Base-by-base conservation (phyloP, 2,888 invertebrate species). In the Sclerodermus sp. region DNA sequence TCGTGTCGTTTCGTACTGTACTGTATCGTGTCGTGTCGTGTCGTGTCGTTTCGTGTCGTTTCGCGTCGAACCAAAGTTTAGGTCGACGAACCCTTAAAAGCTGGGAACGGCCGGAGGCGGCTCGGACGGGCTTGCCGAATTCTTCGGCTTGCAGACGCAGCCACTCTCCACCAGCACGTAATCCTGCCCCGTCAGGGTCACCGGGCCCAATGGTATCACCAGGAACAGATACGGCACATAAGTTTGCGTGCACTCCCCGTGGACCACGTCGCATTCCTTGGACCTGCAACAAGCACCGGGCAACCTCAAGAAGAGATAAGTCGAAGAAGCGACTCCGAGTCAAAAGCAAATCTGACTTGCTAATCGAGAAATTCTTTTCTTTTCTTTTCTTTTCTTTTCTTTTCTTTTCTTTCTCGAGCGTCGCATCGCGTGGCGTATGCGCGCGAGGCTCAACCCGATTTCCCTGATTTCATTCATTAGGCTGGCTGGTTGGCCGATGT, bases 111-210 rank as follows among this genome's bases (percentile, higher is more conserved):
- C 57, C 39, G 76, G 23, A 23, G 23, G 70, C 9, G 69, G 58
- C 38, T 69, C 70, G 51, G 65, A 51, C 39, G 60, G 53, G 54
- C 65, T 66, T 43, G 65, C 66, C 59, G 73, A 74, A 68, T 76
- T 77, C 68, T 88, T 87, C 23, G 87, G 87, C 64, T 85, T 83
- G 77, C 94, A 95, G 23, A 93, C 91, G 76, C 94, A 95, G n/a
- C 94, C 94, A 67, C 92, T 93, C 78, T 95, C 94, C 18, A 95
- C 93, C 43, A 95, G 82, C n/a, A 95, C 93, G 79, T 95, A 95
- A 79, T 94, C 94, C 77, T 94, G 94, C 4, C 94, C 93, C 2
- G 93, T 93, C 14, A 93, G 80, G 10, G 93, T 93, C 14, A 93
- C 93, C 12, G 93, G 93, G 5, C 94, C 93, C 47, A 94, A 78